Base-by-base conservation (phyloP, 2,113 vertebrate genomes). In the Microcebus griseorufus region DNA sequence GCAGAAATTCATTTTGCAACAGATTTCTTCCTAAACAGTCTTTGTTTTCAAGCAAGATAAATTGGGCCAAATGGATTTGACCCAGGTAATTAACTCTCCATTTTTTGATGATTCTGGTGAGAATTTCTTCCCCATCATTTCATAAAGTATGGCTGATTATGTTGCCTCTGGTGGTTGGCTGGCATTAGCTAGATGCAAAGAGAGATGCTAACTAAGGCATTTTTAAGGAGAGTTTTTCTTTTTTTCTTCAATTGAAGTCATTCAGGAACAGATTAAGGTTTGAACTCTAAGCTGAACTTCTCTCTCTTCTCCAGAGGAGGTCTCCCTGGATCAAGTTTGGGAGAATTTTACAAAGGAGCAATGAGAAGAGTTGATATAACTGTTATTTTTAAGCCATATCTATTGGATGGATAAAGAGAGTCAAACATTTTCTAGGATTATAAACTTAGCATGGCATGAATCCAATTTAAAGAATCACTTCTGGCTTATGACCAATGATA, bases 251-350 rank as follows among this genome's bases (percentile, higher is more conserved):
- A 4, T 2, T 76, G 65, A 75, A 93, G 48, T 62, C 25, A 0
- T 60, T 42, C 9, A 9, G 27, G 39, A 45, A 39, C 18, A 93
- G 73, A 23, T 55, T 20, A 51, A 65, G 5, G 37, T 67, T 51
- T 80, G 65, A 48, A 62, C 48, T 67, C 25, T 1, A 75, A 91
- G 18, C 89, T 97, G 97, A 95, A 95, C 58, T 97, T 97, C 96
- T 93, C 93, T 62, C 37, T 37, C 51, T 3, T 96, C 79, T 97
- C 97, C 97, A 97, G 96, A 94, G 87, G 97, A 89, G 96, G 97
- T 96, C 97, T 95, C 97, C 80, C 96, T 98, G 97, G 83, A 34
- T 81, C 92, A 72, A 53, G 72, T 75, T 96, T 97, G 83, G 23
- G 83, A 92, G 82, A 65, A 53, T 72, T 72, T 67, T 55, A 9